These are phyloP conservation scores for Palythoa grandiflora DNA, from an alignment of 92 coral and sea anemone genomes.

Conservation along the genomic window DNA sequence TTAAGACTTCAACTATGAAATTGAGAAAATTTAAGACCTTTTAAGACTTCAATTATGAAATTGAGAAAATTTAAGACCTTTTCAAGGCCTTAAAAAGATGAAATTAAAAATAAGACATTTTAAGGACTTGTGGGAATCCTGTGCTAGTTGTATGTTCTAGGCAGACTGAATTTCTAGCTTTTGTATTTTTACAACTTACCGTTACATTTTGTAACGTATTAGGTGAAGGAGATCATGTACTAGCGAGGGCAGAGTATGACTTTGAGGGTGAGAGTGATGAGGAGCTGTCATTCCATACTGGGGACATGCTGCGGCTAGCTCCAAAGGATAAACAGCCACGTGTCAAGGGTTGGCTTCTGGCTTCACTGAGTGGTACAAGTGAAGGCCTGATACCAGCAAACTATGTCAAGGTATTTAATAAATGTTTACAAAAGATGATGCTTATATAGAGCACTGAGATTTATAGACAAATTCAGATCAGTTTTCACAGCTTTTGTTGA, in stretches of 20 bases:
- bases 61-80: too few relatives aligned
- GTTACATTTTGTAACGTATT: neutral
- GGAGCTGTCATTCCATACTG: constrained; percentile 87
- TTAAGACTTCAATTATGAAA: too few relatives aligned
- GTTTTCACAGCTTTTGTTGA: neutral
- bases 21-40: too few relatives aligned
- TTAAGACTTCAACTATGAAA: too few relatives aligned
- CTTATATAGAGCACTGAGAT: neutral
- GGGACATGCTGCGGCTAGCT: constrained; percentile 84
- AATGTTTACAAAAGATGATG: neutral
- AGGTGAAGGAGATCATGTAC: constrained; percentile 97
- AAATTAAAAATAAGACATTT: too few relatives aligned
- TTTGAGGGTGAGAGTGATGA: constrained; percentile 94
- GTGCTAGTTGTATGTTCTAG: too few relatives aligned
- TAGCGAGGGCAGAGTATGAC: constrained; percentile 92
- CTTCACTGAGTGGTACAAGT: constrained; percentile 79
- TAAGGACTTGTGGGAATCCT: too few relatives aligned
- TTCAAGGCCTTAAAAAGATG: too few relatives aligned
- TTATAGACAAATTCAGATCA: neutral
- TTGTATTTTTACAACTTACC: too few relatives aligned
- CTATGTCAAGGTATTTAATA: constrained; percentile 94
- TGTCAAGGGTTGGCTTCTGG: constrained; percentile 93
- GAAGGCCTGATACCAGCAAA: constrained; percentile 96
- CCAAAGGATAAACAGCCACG: constrained; percentile 94
- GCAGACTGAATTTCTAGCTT: too few relatives aligned